These are phyloP conservation scores for Drosophila ambigua DNA, from an alignment of 1,140 invertebrate genomes.

Conservation along the genomic window DNA sequence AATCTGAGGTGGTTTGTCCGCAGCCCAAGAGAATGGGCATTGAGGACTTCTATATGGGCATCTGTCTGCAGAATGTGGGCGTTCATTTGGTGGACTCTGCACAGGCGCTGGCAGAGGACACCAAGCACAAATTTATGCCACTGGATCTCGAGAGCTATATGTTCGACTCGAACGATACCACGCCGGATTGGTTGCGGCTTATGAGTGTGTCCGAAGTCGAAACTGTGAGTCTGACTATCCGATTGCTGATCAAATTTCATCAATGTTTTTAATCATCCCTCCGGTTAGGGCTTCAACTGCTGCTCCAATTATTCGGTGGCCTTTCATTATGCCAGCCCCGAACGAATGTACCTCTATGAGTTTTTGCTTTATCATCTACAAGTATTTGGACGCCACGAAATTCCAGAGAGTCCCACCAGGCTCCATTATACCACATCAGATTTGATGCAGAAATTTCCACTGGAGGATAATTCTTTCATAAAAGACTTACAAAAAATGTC, in stretches of 20 bases:
- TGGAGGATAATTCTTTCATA: constrained; percentile 54
- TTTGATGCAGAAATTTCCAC: constrained; percentile 49
- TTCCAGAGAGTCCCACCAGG: background rate
- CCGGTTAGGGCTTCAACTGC: constrained; percentile 46
- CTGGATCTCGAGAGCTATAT: constrained; percentile 86
- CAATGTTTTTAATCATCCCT: background rate
- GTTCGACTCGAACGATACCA: constrained; percentile 32
- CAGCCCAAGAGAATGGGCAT: constrained; percentile 88
- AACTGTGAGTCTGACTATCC: constrained; percentile 31
- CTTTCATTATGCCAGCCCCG: constrained; percentile 62
- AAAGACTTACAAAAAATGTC: constrained; percentile 56
- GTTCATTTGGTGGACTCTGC: constrained; percentile 85
- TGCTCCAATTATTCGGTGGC: constrained; percentile 67
- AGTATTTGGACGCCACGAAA: constrained; percentile 19
- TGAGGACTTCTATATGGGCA: constrained; percentile 97
- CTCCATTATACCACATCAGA: constrained; percentile 26
- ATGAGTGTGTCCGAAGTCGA: constrained; percentile 49
- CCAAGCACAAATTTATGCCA: constrained; percentile 54
- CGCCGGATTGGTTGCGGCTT: constrained; percentile 55
- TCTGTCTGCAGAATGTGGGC: constrained; percentile 94
- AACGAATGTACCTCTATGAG: constrained; percentile 66
- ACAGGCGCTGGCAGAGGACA: constrained; percentile 37
- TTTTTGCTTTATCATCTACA: constrained; percentile 60
- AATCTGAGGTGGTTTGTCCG: constrained; percentile 88
- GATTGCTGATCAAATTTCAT: background rate